Evolutionary conservation across 2,797 vertebrate species (phyloP).

Genomic region (Arrhamphus sclerolepis): DNA sequence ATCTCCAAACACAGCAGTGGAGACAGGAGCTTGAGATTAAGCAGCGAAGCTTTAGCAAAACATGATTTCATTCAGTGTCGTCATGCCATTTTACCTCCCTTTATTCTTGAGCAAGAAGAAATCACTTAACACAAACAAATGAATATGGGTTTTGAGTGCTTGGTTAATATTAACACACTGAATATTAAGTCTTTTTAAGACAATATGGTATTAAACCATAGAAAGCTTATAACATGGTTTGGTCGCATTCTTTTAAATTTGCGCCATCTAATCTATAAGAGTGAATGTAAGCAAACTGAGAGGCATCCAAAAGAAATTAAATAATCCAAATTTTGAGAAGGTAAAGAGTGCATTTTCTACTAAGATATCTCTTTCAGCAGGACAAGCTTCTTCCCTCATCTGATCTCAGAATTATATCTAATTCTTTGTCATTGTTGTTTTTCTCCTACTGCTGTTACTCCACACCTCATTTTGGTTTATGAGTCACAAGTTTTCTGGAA

Average conservation of each 20-base stretch:
- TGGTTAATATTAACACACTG: no score
- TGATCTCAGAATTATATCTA: constrained; percentile 6
- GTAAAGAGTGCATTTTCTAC: no score
- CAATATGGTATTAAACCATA: no score
- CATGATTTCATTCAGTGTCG: constrained; percentile 19
- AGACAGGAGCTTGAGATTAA: constrained; percentile 57
- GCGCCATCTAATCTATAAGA: constrained; percentile 31
- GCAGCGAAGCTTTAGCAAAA: constrained; percentile 17
- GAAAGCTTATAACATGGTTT: no score
- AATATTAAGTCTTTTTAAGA: no score
- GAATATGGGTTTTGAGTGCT: not conserved
- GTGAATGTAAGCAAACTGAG: constrained; percentile 8
- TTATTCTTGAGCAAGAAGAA: constrained; percentile 17
- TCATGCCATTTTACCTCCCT: constrained; percentile 8
- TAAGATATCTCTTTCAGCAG: no score
- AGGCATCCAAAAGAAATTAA: not conserved
- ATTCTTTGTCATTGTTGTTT: constrained; percentile 45
- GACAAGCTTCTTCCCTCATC: not conserved
- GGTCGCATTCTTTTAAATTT: constrained; percentile 13
- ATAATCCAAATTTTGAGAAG: no score
- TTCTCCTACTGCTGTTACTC: not conserved
- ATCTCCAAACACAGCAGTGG: constrained; percentile 70
- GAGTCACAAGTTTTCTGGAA: constrained; percentile 35
- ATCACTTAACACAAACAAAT: not conserved
- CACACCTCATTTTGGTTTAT: constrained; percentile 22